These are phyloP conservation scores for Athetis lepigone DNA, from an alignment of 2,888 invertebrate species.

Conservation along the genomic window DNA sequence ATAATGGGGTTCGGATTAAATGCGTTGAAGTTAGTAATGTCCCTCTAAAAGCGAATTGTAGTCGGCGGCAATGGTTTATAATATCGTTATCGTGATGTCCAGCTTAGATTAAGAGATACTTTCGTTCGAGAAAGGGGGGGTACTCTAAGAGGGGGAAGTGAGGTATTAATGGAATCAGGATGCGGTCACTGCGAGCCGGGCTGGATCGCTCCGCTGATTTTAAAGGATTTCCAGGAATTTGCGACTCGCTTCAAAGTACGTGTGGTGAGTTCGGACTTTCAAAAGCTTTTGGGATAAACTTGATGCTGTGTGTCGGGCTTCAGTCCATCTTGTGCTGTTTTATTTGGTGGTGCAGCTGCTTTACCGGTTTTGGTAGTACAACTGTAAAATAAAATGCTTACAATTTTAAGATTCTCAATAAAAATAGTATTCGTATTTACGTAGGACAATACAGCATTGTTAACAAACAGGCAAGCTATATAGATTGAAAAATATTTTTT, in stretches of 20 bases:
- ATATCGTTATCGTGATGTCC: constrained; percentile 85
- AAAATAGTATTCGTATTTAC: no score
- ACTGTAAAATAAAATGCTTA: no score
- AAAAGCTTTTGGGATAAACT: constrained; percentile 74
- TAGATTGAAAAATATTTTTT: no score
- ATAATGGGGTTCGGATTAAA: constrained; percentile 84
- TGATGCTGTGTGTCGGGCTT: constrained; percentile 65
- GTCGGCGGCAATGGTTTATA: constrained; percentile 84
- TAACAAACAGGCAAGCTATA: no score
- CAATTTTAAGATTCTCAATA: no score
- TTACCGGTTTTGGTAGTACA: no score
- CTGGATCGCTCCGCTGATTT: constrained; percentile 79
- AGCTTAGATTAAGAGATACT: constrained; percentile 85
- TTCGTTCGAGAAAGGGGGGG: constrained; percentile 72
- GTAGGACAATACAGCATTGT: no score
- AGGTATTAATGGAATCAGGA: constrained; percentile 81
- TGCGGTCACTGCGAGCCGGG: constrained; percentile 75
- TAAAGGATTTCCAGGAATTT: constrained; percentile 82
- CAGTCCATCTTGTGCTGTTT: constrained; percentile 41
- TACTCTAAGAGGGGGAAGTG: constrained; percentile 55
- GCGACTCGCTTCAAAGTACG: constrained; percentile 73
- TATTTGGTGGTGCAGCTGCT: constrained; percentile 16
- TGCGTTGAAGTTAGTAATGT: constrained; percentile 83
- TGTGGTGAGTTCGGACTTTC: constrained; percentile 74
- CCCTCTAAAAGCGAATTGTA: constrained; percentile 88